Conservation (phyloP, 2,797 vertebrate species). For the Odontamblyopus rebecca region DNA sequence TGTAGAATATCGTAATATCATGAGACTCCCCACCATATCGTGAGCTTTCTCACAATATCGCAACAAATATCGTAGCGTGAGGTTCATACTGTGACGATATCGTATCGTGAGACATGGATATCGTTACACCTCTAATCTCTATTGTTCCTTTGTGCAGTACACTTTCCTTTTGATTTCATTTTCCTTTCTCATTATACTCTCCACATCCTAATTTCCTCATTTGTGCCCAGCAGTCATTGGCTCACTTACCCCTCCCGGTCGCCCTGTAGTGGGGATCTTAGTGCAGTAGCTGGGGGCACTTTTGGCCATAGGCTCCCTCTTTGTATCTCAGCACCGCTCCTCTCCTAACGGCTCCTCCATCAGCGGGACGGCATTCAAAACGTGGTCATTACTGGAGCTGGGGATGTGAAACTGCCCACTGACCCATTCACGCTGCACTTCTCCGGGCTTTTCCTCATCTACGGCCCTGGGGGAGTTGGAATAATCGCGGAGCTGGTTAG, state of each 20-base stretch:
- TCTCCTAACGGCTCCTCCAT: constrained; percentile 24
- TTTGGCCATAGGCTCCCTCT: background rate
- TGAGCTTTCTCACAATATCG: no score
- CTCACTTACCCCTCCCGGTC: background rate
- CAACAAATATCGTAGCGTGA: no score
- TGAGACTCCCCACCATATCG: no score
- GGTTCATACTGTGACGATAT: no score
- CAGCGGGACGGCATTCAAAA: constrained; percentile 32
- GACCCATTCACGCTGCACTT: constrained; percentile 10
- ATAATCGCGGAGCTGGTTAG: constrained; percentile 21
- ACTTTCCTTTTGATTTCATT: no score
- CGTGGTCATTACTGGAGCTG: constrained; percentile 14
- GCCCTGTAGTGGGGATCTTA: background rate
- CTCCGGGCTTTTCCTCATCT: constrained; percentile 4
- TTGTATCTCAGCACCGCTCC: constrained; percentile 9
- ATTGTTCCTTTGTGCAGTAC: no score
- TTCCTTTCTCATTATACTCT: background rate
- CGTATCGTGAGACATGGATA: no score
- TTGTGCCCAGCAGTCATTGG: background rate
- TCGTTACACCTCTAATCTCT: no score
- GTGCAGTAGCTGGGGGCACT: background rate
- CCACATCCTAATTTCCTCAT: background rate
- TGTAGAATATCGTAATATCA: no score
- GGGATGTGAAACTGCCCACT: constrained; percentile 35
- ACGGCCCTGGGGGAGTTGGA: constrained; percentile 20